Percentiles rank a stretch among this genome's conserved stretches.
Evolutionary conservation across 92 coral and sea anemone genomes (phyloP).

Genomic region (Meandrina meandrites): DNA sequence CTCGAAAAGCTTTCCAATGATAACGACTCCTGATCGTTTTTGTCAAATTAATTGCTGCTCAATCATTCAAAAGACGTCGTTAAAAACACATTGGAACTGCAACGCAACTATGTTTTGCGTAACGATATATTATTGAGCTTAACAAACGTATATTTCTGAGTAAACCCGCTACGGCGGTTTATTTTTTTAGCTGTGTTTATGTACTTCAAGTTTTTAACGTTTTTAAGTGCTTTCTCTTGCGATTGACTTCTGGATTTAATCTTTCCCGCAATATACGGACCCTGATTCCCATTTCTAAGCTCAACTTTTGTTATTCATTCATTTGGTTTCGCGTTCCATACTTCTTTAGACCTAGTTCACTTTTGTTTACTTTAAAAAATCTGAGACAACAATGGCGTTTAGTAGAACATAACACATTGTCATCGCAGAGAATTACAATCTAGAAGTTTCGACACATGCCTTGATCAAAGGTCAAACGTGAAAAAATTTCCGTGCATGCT

Average conservation of each 20-base stretch:
- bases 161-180: not conserved
- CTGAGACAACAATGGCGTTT: not conserved
- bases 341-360: not conserved
- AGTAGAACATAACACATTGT: not conserved
- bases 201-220: not conserved
- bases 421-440: not conserved
- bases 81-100: not conserved
- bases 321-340: not conserved
- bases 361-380: conserved; percentile 1
- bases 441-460: not conserved
- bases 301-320: not conserved
- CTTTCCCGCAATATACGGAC: not conserved
- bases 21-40: not conserved
- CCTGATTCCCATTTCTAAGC: not conserved
- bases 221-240: not conserved
- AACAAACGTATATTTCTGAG: not conserved
- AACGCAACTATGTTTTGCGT: not conserved
- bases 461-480: not conserved
- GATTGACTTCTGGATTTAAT: not conserved
- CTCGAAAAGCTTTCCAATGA: not conserved
- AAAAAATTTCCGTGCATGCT: not conserved
- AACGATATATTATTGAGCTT: too few species aligned
- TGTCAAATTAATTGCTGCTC: not conserved
- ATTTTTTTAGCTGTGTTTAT: not conserved
- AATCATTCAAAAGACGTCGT: not conserved